Percentiles rank a stretch among this genome's conserved stretches.
Conservation (phyloP, 2,797 vertebrate genomes). For the Lepus townsendii region DNA sequence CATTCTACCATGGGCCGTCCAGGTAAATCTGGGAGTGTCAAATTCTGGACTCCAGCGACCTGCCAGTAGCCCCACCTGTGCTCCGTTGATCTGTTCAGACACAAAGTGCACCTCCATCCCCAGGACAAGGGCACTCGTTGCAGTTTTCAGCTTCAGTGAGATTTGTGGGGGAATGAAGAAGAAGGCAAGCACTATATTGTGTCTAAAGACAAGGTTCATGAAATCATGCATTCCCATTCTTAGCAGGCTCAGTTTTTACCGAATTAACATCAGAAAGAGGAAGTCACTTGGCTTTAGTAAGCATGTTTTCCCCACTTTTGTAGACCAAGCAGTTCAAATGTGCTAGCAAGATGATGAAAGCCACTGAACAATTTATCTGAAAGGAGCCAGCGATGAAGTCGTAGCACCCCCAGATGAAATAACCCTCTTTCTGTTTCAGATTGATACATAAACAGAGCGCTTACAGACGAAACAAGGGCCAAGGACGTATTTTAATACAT, state of each 20-base stretch:
- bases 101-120: accelerated
- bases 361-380: slow-evolving; percentile 32
- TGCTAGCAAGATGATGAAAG: slow-evolving; percentile 56
- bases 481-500: neutral
- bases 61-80: neutral
- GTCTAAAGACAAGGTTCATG: slow-evolving; percentile 62
- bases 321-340: slow-evolving; percentile 7
- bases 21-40: no score
- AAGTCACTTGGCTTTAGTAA: slow-evolving; percentile 61
- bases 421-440: slow-evolving; percentile 44
- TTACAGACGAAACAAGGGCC: neutral
- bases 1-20: neutral
- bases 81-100: neutral
- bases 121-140: neutral
- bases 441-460: slow-evolving; percentile 33
- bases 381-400: slow-evolving; percentile 65
- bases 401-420: slow-evolving; percentile 32
- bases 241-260: slow-evolving; percentile 50
- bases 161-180: neutral
- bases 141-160: neutral
- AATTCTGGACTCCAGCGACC: neutral
- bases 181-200: neutral
- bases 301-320: neutral
- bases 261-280: slow-evolving; percentile 62
- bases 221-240: slow-evolving; percentile 6